Evolutionary conservation across 2,113 vertebrate genomes (phyloP).

Genomic region (Manacus vitellinus): DNA sequence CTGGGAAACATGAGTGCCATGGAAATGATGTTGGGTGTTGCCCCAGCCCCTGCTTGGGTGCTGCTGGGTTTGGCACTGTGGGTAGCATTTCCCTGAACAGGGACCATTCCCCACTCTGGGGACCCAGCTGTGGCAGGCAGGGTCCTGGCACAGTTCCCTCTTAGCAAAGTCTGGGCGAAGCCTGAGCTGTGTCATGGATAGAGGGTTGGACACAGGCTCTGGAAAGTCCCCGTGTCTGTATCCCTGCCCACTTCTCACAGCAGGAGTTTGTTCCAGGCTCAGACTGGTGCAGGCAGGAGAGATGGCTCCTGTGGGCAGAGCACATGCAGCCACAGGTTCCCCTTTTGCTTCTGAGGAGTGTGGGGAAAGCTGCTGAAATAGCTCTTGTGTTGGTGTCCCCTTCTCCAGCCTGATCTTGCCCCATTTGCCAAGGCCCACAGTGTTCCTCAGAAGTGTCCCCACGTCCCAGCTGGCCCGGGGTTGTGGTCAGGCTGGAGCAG

Average conservation of each 20-base stretch:
- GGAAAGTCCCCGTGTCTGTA: not conserved
- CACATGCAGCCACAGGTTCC: not conserved
- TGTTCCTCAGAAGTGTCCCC: not conserved
- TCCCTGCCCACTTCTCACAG: not conserved
- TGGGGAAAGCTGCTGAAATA: not conserved
- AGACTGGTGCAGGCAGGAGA: not conserved
- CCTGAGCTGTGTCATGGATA: not conserved
- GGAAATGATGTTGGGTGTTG: not conserved
- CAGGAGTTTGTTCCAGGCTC: not conserved
- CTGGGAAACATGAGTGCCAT: fast-evolving
- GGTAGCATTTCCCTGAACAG: not conserved
- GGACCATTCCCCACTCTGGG: fast-evolving
- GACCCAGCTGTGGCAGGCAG: fast-evolving
- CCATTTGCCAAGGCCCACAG: not conserved
- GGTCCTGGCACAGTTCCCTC: not conserved
- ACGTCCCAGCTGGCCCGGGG: fast-evolving
- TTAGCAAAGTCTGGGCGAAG: not conserved
- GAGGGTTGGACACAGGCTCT: not conserved
- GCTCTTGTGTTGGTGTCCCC: not conserved
- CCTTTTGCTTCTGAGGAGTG: not conserved
- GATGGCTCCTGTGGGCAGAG: not conserved
- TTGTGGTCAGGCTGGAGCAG: not conserved
- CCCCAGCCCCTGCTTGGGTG: not conserved
- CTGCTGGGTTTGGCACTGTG: not conserved
- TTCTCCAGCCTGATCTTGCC: not conserved